Evolutionary conservation across 2,797 vertebrate genomes (phyloP), one percentile per base, ranked within the genome.

Genomic region (Synaphobranchus kaupii): DNA sequence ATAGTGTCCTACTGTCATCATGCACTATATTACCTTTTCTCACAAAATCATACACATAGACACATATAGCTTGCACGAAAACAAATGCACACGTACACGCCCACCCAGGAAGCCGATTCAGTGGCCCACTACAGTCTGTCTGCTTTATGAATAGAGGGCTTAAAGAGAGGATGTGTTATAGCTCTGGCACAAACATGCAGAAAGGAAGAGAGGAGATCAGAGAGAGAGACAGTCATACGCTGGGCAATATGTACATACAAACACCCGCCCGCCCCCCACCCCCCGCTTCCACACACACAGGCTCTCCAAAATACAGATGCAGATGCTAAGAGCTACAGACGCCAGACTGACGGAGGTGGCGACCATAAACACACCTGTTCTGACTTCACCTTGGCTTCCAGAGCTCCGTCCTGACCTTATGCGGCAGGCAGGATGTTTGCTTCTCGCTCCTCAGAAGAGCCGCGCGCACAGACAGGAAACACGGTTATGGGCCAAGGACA

Each of bases 191-290:
- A 48, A 80, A 80, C 76, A 25, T 9, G 76, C 22, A 10, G 76
- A 50, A 10, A 80, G 76, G 76, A 80, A 80, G 44, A 44, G 76
- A 50, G 44, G 76, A 50, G 76, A 80, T 80, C 76, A 80, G 76
- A 48, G 47, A 48, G 47, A 48, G 34, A 76, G 17, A 44, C 73
- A 76, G 34, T 39, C 31, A 76, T 25, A 80, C 76, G 17, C 20
- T 80, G 76, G 48, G 44, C 39, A 25, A 12, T 80, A 25, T 80
- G 76, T 80, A 80, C 76, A 80, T 25, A 80, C 76, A 80, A 80
- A 80, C 76, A 80, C n/a, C n/a, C n/a, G n/a, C n/a, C n/a, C n/a
- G n/a, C n/a, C n/a, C n/a, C n/a, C n/a, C 44, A 50, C 20, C 44
- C 47, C 44, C 44, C 39, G n/a, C n/a, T 0, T 20, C 47, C 44